Base-by-base conservation (phyloP, 1,140 invertebrate species). In the Lordiphosa collinella region DNA sequence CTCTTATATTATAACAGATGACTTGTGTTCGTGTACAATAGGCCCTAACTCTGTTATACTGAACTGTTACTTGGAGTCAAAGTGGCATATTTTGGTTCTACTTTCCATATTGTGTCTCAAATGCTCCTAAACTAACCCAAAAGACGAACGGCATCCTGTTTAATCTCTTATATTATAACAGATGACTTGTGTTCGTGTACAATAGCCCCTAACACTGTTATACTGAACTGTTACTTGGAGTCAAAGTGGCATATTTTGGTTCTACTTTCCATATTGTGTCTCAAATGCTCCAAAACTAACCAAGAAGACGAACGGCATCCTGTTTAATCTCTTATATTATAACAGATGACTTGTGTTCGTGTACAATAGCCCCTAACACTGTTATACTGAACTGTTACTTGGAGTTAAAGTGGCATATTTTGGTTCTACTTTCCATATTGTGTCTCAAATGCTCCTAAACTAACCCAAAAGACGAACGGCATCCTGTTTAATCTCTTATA, bases 381-480 rank as follows among this genome's bases (percentile, higher is more conserved):
- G 22, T 25, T 25, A 25, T 25, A 25, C 22, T 2, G 5, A 2
- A 25, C 22, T 25, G 22, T 6, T 25, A 1, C 6, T 4, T 25
- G 22, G 22, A 25, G 22, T 7, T 6, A 25, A 25, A 25, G 22
- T 25, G 22, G 22, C 22, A 25, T 25, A 25, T 25, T 25, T 7
- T 25, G 22, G 22, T 7, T 7, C 7, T 11, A 0, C 1, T 7
- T 51, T 6, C 10, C 9, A 13, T 32, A 36, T 2, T 54, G 18
- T 78, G 70, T 74, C 76, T 82, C 74, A 76, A 70, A 70, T 59
- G 34, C 73, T 82, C 73, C 76, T 1, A 80, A 10, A 74, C 14
- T 9, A 71, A 63, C 4, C 1, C 0, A 35, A 10, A 9, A 38
- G 31, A 36, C 65, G 55, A 60, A 66, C 55, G 61, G 67, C 69